Conservation (phyloP, 2,113 vertebrate species). For the Varanus salvator region DNA sequence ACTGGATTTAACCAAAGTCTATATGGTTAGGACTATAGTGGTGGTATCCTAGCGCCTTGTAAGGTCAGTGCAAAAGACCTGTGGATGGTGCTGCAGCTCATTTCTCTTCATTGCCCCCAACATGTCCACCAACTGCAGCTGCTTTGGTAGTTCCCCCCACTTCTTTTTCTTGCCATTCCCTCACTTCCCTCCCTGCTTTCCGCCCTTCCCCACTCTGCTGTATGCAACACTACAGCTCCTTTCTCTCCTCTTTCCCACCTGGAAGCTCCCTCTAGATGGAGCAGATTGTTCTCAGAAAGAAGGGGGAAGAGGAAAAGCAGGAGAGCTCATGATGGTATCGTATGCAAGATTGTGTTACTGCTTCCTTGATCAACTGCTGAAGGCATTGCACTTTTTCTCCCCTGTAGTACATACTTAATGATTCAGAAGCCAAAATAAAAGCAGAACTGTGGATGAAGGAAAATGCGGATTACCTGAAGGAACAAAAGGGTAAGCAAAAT, state of each 20-base stretch:
- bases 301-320: not conserved
- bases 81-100: not conserved
- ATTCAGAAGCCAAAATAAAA: conserved; percentile 91
- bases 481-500: conserved; percentile 87
- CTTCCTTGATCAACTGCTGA: conserved; percentile 42
- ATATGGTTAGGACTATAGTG: not conserved
- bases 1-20: not conserved
- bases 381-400: conserved; percentile 55
- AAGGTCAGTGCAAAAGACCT: not conserved
- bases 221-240: not conserved
- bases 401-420: conserved; percentile 91
- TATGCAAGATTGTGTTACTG: conserved; percentile 24
- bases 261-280: not conserved
- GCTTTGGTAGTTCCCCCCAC: not conserved
- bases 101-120: not conserved
- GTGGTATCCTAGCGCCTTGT: not conserved
- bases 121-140: not conserved
- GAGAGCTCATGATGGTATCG: not conserved
- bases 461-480: conserved; percentile 94
- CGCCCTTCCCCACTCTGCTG: too few species aligned
- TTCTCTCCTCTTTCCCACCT: not conserved
- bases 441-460: conserved; percentile 95
- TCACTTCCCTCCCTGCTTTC: not conserved
- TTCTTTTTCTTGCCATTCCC: not conserved
- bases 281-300: not conserved